Base-by-base conservation (phyloP, 2,113 vertebrate genomes). In the Pelecanoides urinatrix region DNA sequence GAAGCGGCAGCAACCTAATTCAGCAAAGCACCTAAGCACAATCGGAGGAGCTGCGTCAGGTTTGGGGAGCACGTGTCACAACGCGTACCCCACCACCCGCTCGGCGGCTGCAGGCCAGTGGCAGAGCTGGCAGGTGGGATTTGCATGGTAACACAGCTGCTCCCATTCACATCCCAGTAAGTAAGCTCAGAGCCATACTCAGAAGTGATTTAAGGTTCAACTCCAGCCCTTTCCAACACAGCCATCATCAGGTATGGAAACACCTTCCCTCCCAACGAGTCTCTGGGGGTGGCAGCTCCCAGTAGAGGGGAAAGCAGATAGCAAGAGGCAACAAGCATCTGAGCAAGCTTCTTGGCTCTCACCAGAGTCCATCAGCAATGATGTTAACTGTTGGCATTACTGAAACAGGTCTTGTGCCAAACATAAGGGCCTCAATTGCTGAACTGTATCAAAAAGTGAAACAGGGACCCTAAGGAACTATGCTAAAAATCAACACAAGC, bases 261-360 rank as follows among this genome's bases (percentile, higher is more conserved):
- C 23, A 65, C 27, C n/a, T 49, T 53, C 22, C 11, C 10, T 58
- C 15, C n/a, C 2, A 1, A 25, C 0, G 0, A 62, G 21, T 58
- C 18, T 72, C 49, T 52, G 22, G 11, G 18, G 10, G 16, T 49
- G 23, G 40, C 40, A 86, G 44, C 17, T 19, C 30, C 29, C 56
- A 75, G 61, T 18, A 75, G 53, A 78, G 42, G 8, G 29, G 6
- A 79, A 2, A 71, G 21, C 30, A 78, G 27, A 25, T 8, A 80
- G n/a, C 30, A 42, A 90, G 40, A 88, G 29, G 16, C 36, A 80
- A 42, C 27, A 62, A 49, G 8, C 4, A 3, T 11, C 59, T 1
- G 4, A 83, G 30, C 22, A 91, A 80, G 21, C 11, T 52, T 42
- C 74, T 84, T 1, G 0, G 26, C 65, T 45, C 63, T 68, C 20